Percentiles rank a stretch among this genome's conserved stretches.
phyloP scores from a whole-genome alignment of 2,113 vertebrate genomes.

The Pseudonaja textilis region DNA sequence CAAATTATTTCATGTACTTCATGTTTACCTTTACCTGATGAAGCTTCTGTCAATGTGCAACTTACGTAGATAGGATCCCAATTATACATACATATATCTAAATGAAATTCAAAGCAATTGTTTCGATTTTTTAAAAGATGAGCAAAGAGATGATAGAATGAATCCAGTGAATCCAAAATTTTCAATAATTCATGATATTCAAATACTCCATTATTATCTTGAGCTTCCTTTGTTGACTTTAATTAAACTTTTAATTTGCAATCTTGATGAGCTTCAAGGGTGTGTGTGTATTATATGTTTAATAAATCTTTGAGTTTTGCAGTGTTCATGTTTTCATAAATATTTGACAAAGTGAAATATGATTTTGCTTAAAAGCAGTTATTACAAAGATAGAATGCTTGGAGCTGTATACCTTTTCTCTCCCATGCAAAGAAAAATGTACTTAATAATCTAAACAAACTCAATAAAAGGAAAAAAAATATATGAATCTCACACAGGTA shows the following conservation, averaged over 20 bases:
- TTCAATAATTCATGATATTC: constrained; percentile 26
- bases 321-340: background rate
- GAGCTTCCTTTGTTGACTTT: constrained; percentile 21
- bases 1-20: background rate
- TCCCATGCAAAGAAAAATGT: background rate
- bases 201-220: constrained; percentile 33
- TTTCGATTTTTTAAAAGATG: background rate
- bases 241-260: constrained; percentile 40
- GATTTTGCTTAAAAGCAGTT: constrained; percentile 16
- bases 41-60: background rate
- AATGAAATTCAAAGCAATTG: background rate
- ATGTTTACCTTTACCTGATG: background rate
- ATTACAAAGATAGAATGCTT: background rate
- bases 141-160: background rate
- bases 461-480: background rate
- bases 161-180: background rate
- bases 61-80: background rate
- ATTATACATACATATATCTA: background rate
- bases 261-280: background rate
- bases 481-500: background rate
- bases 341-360: background rate
- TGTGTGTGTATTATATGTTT: background rate
- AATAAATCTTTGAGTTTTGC: background rate
- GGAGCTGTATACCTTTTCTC: background rate
- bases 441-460: background rate